Evolutionary conservation across 1,140 invertebrate genomes (phyloP), one percentile per base, ranked within the genome.

Genomic region (Tetranychus cinnabarinus): DNA sequence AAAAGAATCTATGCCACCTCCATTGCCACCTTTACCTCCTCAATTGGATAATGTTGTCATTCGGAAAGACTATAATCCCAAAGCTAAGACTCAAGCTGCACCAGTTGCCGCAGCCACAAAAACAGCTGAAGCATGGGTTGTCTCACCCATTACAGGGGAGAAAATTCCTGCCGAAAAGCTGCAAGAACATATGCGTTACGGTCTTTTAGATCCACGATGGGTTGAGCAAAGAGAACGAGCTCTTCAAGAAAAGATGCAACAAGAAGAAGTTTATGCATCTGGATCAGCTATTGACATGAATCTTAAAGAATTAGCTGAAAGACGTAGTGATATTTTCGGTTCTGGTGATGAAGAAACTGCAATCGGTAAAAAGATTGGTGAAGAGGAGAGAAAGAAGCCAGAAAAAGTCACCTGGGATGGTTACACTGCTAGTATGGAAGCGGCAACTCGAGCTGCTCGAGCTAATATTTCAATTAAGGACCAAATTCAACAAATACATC

Each of bases 291-390:
- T 99, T 67, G 89, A 95, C 66, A 88, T 84, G 12, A 95, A 86
- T 70, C 80, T 98, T 67, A 96, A 95, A 71, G 83, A 92, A 68
- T 76, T 99, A 65, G 95, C 93, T 0, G 93, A 98, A 70, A 80
- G 93, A 66, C 88, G 96, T 84, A 97, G 95, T 3, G 96, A 99
- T 80, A 99, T 99, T 74, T 99, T 99, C 72, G 96, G 96, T 77
- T 85, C 89, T 61, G 95, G 93, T 64, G 88, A 89, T 69, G 92
- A 97, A 72, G 95, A 98, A 78, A 96, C 93, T 0, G 86, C 88
- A 2, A 98, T 99, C 72, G 95, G 95, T 80, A 92, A 95, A 75
- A 99, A 98, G 73, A 72, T 75, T 61, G 95, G 95, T 8, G 91
- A 97, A 72, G 92, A 97, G 69, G 91, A 77, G 85, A 72, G 83